A percentile compares a stretch with the other conserved stretches of the same genome.
phyloP scores from a whole-genome alignment of 2,888 invertebrate species.

The Polylopha cassiicola region DNA sequence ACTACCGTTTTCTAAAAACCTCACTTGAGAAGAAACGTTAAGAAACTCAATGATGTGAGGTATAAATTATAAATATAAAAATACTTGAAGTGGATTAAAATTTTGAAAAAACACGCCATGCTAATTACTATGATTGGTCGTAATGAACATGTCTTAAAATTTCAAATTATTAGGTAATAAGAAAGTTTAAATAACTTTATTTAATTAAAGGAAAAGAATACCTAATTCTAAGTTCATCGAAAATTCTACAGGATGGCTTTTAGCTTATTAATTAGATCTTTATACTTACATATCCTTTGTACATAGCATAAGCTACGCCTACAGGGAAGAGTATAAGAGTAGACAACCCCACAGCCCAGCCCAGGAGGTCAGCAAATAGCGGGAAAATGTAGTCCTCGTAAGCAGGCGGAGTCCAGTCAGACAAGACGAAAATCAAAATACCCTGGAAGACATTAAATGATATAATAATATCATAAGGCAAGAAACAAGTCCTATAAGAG shows the following conservation, averaged over 20 bases:
- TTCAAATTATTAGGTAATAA: too few species aligned
- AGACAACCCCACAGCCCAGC: slow-evolving; percentile 83
- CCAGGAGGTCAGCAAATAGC: slow-evolving; percentile 81
- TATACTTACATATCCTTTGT: slow-evolving; percentile 63
- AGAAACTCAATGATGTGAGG: too few species aligned
- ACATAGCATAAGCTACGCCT: slow-evolving; percentile 69
- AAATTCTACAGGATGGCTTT: neutral
- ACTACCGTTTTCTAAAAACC: neutral
- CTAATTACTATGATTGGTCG: too few species aligned
- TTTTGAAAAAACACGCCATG: too few species aligned
- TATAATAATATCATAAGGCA: too few species aligned
- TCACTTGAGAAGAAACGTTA: neutral
- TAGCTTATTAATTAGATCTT: neutral
- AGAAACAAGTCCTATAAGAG: too few species aligned
- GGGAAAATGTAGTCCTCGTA: slow-evolving; percentile 84
- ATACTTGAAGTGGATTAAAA: too few species aligned
- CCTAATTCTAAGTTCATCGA: neutral
- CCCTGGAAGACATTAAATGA: slow-evolving; percentile 64
- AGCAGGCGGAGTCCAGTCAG: slow-evolving; percentile 78
- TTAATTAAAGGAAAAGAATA: neutral
- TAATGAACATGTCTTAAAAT: too few species aligned
- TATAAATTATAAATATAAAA: too few species aligned
- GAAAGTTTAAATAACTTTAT: too few species aligned
- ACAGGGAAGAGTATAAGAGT: slow-evolving; percentile 83
- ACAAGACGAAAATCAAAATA: slow-evolving; percentile 84